These are phyloP conservation scores for Chaenodraco wilsoni DNA, from an alignment of 2,797 vertebrate genomes.

Conservation along the genomic window DNA sequence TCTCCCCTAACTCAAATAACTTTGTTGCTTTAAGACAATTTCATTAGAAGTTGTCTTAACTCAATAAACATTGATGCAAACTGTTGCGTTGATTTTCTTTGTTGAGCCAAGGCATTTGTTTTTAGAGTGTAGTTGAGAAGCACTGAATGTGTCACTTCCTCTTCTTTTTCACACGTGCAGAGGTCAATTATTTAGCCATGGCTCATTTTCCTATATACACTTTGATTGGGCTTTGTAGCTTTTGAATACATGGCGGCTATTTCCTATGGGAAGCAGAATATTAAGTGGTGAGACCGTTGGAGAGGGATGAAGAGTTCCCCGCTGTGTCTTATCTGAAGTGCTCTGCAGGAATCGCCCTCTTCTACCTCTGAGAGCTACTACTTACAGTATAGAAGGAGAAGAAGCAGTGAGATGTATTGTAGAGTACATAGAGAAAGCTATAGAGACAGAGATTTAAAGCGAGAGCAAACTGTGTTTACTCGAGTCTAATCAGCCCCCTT, in stretches of 20 bases:
- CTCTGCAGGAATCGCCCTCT: slow-evolving; percentile 57
- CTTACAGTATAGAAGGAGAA: slow-evolving; percentile 37
- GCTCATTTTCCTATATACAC: slow-evolving; percentile 51
- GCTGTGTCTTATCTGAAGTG: slow-evolving; percentile 74
- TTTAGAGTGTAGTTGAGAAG: slow-evolving; percentile 2
- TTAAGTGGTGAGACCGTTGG: slow-evolving; percentile 64
- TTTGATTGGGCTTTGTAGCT: slow-evolving; percentile 42
- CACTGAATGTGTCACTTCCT: slow-evolving; percentile 25
- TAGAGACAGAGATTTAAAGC: slow-evolving; percentile 7
- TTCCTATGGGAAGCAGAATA: slow-evolving; percentile 62
- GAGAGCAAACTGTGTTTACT: slow-evolving; percentile 11
- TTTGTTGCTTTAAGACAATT: no score
- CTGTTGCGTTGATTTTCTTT: no score
- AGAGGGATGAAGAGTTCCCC: slow-evolving; percentile 68
- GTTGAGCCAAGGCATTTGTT: no score
- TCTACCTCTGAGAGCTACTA: slow-evolving; percentile 53
- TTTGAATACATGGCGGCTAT: slow-evolving; percentile 63
- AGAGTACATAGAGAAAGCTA: slow-evolving; percentile 10
- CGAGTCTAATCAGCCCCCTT: background rate
- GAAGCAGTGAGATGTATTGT: slow-evolving; percentile 25
- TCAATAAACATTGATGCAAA: no score
- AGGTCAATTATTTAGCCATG: slow-evolving; percentile 53
- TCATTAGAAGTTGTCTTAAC: no score
- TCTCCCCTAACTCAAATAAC: no score
- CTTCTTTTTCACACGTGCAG: slow-evolving; percentile 44